phyloP scores from a whole-genome alignment of 1,140 invertebrate species.

The Saxidomus purpurata region DNA sequence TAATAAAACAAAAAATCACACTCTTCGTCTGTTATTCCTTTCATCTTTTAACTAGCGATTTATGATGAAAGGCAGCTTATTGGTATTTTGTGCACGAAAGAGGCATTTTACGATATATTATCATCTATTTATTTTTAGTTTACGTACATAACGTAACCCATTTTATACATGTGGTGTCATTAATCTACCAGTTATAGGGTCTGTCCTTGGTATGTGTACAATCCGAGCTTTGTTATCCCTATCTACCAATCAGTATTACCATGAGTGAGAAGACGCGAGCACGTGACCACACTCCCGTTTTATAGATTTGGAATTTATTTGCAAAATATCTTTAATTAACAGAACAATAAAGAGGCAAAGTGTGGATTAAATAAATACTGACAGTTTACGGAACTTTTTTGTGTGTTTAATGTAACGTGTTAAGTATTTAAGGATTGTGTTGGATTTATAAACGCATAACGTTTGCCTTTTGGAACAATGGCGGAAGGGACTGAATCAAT shows the following conservation, averaged over 20 bases:
- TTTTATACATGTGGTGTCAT: too few species aligned
- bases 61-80: too few species aligned
- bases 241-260: neutral
- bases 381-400: neutral
- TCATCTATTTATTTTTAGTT: too few species aligned
- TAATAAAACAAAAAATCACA: too few species aligned
- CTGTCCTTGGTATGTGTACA: too few species aligned
- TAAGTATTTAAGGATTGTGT: neutral
- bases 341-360: neutral
- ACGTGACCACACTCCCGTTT: neutral
- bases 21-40: too few species aligned
- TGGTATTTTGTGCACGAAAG: too few species aligned
- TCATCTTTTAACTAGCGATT: too few species aligned
- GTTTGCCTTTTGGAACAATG: neutral
- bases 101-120: too few species aligned
- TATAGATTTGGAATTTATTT: neutral
- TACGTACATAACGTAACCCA: too few species aligned
- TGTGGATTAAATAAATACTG: neutral
- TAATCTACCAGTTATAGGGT: too few species aligned
- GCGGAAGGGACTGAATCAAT: conserved; percentile 5
- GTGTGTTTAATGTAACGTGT: neutral
- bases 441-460: neutral
- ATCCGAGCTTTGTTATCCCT: neutral
- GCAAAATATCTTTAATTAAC: neutral
- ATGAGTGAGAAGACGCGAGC: neutral